phyloP scores from a whole-genome alignment of 1,140 invertebrate genomes.

The Araneus ventricosus region DNA sequence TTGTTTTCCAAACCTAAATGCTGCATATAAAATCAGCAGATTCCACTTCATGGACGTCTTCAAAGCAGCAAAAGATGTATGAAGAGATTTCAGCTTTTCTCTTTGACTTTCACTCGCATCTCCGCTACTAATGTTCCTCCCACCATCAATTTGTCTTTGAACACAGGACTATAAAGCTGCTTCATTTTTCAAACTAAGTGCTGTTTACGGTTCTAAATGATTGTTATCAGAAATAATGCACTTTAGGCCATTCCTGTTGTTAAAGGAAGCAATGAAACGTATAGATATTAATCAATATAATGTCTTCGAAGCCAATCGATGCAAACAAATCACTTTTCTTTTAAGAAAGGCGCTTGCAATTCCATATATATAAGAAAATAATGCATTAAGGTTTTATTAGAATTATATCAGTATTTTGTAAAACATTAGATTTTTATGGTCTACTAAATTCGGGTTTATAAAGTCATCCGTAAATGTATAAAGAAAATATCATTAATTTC shows the following conservation, averaged over 20 bases:
- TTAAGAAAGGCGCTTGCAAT: not conserved
- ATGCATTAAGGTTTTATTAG: too few relatives aligned
- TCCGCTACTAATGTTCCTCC: not conserved
- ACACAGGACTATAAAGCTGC: not conserved
- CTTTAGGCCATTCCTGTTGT: not conserved
- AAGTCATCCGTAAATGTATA: too few relatives aligned
- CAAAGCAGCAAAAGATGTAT: too few relatives aligned
- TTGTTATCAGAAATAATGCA: conserved; percentile 36
- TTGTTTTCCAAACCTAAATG: too few relatives aligned
- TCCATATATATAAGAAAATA: not conserved
- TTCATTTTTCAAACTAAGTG: conserved; percentile 42
- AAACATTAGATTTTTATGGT: too few relatives aligned
- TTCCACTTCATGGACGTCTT: too few relatives aligned
- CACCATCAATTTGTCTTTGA: not conserved
- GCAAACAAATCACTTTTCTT: not conserved
- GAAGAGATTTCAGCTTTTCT: not conserved
- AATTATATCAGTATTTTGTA: too few relatives aligned
- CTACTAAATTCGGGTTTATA: too few relatives aligned
- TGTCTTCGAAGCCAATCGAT: not conserved
- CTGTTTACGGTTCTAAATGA: conserved; percentile 44
- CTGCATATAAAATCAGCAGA: too few relatives aligned
- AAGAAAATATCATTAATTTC: too few relatives aligned
- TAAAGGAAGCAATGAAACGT: not conserved
- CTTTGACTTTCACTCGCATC: not conserved
- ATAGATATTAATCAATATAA: conserved; percentile 31